Base-by-base conservation (phyloP, 1,140 invertebrate genomes). In the Aphidius gifuensis region DNA sequence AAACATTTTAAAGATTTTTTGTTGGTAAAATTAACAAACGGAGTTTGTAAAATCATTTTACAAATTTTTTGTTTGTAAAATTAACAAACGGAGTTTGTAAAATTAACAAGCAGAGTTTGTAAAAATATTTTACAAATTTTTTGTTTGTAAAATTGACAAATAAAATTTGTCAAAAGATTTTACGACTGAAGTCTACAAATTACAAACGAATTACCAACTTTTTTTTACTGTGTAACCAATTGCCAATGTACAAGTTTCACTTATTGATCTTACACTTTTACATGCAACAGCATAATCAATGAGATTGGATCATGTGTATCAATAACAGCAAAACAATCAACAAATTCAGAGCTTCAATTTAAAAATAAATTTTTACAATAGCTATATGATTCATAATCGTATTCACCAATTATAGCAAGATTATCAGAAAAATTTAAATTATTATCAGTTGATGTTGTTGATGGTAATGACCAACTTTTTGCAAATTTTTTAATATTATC, bases 211-310 rank as follows among this genome's bases (percentile, higher is more conserved):
- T n/a, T n/a, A n/a, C n/a, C n/a, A n/a, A n/a, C n/a, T n/a, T n/a
- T n/a, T n/a, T n/a, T n/a, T n/a, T n/a, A n/a, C n/a, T 88, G 88
- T 23, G 92, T 96, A 96, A 3, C 90, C 85, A 64, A 89, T 80
- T 0, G 90, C 91, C 2, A 90, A 82, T 5, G 86, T 85, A 74
- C 93, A 96, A 44, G 86, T 85, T 3, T 88, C 88, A 39, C 80
- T 78, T 23, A 85, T 81, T 0, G 72, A 71, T 50, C 67, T 68
- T 54, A 80, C 80, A 32, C 82, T 83, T 39, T 81, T 48, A 70
- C 92, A 93, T 76, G 90, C 86, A 2, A 74, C 69, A 50, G 81
- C 73, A 74, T 90, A 92, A n/a, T n/a, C n/a, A n/a, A n/a, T n/a
- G n/a, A n/a, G n/a, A n/a, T n/a, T n/a, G n/a, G n/a, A 16, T 85